phyloP scores from a whole-genome alignment of 37 sponge, comb jelly and placozoan species.

The Beroe forskalii region DNA sequence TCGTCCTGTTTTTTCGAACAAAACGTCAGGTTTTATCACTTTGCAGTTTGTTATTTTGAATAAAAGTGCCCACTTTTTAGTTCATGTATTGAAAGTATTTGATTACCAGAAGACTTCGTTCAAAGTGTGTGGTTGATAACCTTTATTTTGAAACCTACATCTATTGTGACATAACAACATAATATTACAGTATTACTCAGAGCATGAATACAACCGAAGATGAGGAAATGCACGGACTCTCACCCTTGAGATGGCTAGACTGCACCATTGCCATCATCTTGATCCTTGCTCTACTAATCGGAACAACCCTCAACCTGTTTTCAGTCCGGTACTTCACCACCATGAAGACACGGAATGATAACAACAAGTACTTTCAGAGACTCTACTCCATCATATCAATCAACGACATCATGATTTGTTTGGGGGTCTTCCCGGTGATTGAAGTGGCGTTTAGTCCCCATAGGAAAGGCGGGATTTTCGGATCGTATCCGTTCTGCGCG shows the following conservation, averaged over 20 bases:
- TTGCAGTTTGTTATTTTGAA: too few species aligned
- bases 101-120: too few species aligned
- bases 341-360: not conserved
- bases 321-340: not conserved
- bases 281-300: not conserved
- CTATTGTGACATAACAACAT: too few species aligned
- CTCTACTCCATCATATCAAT: not conserved
- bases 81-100: too few species aligned
- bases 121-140: too few species aligned
- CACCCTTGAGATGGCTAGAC: not conserved
- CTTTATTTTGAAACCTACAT: too few species aligned
- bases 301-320: not conserved
- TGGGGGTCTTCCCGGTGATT: not conserved
- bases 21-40: too few species aligned
- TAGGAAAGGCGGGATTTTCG: not conserved
- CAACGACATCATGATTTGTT: not conserved
- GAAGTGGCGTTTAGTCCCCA: not conserved
- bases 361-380: not conserved
- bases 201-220: too few species aligned
- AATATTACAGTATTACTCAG: too few species aligned
- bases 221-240: too few species aligned
- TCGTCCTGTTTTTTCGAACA: too few species aligned
- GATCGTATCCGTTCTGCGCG: not conserved
- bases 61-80: too few species aligned
- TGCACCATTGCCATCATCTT: not conserved